These are phyloP conservation scores for Adineta ricciae DNA, from an alignment of 2,888 invertebrate genomes.

Conservation along the genomic window DNA sequence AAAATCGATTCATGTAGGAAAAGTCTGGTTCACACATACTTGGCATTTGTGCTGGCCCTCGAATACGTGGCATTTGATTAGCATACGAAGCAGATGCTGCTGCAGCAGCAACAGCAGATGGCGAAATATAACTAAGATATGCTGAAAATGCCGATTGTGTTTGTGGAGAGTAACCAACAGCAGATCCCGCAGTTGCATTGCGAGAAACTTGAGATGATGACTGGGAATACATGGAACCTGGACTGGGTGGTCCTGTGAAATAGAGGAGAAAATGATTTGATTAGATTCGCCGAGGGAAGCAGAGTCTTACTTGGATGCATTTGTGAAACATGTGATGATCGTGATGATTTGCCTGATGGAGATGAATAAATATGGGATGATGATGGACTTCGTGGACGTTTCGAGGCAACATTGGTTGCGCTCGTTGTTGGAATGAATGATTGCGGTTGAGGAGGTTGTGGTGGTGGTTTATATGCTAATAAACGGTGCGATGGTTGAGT, in stretches of 20 bases:
- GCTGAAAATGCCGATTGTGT: neutral
- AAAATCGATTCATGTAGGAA: too few relatives aligned
- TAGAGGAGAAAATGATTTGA: neutral
- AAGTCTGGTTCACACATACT: neutral
- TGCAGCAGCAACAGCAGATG: neutral
- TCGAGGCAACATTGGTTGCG: neutral
- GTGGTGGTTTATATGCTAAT: constrained; percentile 12
- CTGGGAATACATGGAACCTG: neutral
- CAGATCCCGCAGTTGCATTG: neutral
- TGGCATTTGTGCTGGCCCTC: neutral
- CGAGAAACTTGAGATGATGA: neutral
- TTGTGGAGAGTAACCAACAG: neutral
- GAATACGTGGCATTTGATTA: neutral
- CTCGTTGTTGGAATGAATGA: constrained; percentile 11
- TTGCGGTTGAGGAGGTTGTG: neutral
- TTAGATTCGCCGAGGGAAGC: neutral
- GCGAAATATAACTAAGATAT: neutral
- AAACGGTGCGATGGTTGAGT: neutral
- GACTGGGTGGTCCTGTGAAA: neutral
- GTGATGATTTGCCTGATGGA: neutral
- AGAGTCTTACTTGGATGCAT: neutral
- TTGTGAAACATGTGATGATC: neutral
- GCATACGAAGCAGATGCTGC: neutral
- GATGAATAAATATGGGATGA: neutral
- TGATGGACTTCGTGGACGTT: constrained; percentile 15